phyloP scores from a whole-genome alignment of 2,888 invertebrate species.

The Lasioglossum leucozonium region DNA sequence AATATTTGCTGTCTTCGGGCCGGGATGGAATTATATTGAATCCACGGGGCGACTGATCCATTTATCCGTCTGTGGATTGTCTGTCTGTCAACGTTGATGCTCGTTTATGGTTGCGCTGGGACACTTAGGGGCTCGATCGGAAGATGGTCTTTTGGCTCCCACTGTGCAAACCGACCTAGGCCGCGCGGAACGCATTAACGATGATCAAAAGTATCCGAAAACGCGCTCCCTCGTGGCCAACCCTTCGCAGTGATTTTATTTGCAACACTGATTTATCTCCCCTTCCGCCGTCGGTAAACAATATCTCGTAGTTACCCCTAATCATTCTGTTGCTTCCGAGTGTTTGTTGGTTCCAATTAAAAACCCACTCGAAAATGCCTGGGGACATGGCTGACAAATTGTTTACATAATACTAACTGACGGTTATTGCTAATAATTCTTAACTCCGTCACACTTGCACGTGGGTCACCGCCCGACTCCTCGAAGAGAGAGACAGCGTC shows the following conservation, averaged over 20 bases:
- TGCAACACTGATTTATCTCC: neutral
- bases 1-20: conserved; percentile 51
- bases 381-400: neutral
- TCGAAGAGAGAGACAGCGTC: neutral
- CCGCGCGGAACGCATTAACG: neutral
- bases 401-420: neutral
- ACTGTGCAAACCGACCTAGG: neutral
- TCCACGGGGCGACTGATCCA: conserved; percentile 45
- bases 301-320: neutral
- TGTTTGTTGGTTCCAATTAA: too few species aligned
- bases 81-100: conserved; percentile 4
- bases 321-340: too few species aligned
- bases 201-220: neutral
- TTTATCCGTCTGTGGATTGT: conserved; percentile 26
- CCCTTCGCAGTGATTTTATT: neutral
- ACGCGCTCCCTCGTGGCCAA: neutral
- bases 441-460: neutral
- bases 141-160: neutral
- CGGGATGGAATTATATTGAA: conserved; percentile 48
- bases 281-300: neutral
- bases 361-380: too few species aligned
- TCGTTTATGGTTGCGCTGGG: conserved; percentile 2
- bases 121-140: conserved; percentile 1
- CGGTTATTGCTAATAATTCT: neutral
- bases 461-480: too few species aligned